Conservation (phyloP, 2,113 vertebrate genomes). For the Solenodon paradoxus region DNA sequence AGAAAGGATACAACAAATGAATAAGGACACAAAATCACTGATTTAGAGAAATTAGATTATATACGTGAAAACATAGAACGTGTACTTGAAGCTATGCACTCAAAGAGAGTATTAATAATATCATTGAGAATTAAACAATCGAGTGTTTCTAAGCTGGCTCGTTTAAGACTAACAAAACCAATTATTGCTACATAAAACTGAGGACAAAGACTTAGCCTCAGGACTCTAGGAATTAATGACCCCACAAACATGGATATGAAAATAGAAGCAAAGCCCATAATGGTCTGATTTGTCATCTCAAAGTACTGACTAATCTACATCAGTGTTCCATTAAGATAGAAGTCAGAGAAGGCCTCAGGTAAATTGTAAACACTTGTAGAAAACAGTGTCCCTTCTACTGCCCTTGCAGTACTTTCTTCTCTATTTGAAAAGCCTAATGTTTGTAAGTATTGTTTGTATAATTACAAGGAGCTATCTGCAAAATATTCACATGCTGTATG, state of each 20-base stretch:
- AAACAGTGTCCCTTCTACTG: neutral
- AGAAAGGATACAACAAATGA: neutral
- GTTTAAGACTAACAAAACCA: neutral
- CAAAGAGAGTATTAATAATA: neutral
- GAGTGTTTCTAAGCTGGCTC: neutral
- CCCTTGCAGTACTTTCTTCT: neutral
- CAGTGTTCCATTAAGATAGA: neutral
- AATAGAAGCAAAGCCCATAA: neutral
- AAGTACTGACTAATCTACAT: neutral
- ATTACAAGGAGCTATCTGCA: neutral
- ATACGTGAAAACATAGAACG: neutral
- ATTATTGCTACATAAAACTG: neutral
- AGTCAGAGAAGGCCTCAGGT: neutral
- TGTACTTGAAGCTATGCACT: neutral
- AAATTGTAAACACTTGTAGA: neutral
- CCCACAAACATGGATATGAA: neutral
- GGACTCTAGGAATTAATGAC: neutral
- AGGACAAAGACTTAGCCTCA: neutral
- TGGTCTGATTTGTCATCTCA: neutral
- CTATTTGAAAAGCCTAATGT: neutral
- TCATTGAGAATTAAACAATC: neutral
- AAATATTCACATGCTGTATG: neutral
- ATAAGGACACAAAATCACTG: neutral
- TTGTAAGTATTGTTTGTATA: neutral
- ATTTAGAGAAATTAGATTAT: neutral